A percentile compares a stretch with the other conserved stretches of the same genome.
phyloP scores from a whole-genome alignment of 2,888 invertebrate genomes.

The Ashinkailepas kermadecensis region DNA sequence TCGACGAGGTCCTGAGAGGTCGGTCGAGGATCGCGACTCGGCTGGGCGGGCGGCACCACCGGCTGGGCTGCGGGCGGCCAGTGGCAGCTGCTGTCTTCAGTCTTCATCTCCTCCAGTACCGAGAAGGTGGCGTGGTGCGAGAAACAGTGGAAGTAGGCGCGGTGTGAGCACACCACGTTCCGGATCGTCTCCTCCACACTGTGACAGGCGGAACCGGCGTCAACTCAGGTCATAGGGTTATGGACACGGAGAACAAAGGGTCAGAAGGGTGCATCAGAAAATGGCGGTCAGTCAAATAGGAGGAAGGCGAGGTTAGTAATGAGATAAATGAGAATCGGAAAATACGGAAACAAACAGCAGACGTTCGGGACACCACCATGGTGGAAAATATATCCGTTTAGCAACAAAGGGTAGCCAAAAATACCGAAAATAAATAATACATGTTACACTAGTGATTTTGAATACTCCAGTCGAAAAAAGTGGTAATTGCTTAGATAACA shows the following conservation, averaged over 20 bases:
- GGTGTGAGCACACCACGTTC: not conserved
- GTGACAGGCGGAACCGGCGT: not conserved
- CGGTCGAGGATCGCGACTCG: conserved; percentile 42
- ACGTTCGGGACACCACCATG: no score
- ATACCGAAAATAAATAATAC: no score
- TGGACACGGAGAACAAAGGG: no score
- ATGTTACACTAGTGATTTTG: no score
- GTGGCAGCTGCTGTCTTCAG: not conserved
- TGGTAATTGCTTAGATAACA: no score
- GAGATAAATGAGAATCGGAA: no score
- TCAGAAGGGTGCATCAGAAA: not conserved
- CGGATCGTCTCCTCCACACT: not conserved
- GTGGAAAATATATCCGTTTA: no score
- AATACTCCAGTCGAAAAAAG: no score
- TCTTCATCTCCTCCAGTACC: not conserved
- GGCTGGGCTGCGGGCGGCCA: not conserved
- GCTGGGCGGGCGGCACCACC: not conserved
- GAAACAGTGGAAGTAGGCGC: not conserved
- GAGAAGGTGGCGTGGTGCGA: not conserved
- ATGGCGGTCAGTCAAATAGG: not conserved
- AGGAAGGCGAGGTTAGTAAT: not conserved
- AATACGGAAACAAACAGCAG: no score
- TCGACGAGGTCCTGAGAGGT: not conserved
- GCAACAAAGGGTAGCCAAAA: no score
- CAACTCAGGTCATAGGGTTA: no score